Base-by-base conservation (phyloP, 30 jellyfish, hydroid and myxozoan genomes). In the Cassiopea andromeda region DNA sequence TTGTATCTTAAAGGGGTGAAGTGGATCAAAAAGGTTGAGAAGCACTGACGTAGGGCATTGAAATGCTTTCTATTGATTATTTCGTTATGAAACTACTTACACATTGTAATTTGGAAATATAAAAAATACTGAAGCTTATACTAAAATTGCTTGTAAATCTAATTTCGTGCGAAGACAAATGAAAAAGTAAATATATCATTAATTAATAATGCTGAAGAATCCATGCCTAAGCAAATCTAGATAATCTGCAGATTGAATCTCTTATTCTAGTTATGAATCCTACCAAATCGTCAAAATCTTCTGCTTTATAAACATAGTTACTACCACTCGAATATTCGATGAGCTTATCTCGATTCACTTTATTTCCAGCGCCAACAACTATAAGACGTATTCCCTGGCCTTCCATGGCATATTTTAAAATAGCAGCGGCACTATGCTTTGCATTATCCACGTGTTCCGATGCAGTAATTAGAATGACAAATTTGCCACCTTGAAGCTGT, bases 291-390 rank as follows among this genome's bases (percentile, higher is more conserved):
- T 92, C 98, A 68, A 82, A 92, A 58, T 77, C 60, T 9, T 74
- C 91, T 27, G 98, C 80, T n/a, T 19, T 44, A 60, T 57, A 92
- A 38, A 60, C 64, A 46, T 44, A 76, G 60, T 54, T 58, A 15
- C 60, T 84, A 57, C 87, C 92, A 61, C 89, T 74, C 10, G 98
- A 74, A 38, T 76, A 81, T 18, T 77, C 82, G 17, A 54, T 38
- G 13, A 92, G 93, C 17, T 54, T 73, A 17, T 60, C 59, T 46
- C 46, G 68, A 12, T 84, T 81, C 72, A 93, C 94, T 9, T 80
- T 79, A 70, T 73, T 60, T 16, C 94, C 98, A 44, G 91, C 98
- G 49, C 97, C 97, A 43, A 93, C 92, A 48, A 80, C 92, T 18
- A 67, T 71, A 17, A 90, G 14, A 59, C 48, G 69, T 19, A 74